Evolutionary conservation across 2,113 vertebrate genomes (phyloP).

Genomic region (Garra rufa): DNA sequence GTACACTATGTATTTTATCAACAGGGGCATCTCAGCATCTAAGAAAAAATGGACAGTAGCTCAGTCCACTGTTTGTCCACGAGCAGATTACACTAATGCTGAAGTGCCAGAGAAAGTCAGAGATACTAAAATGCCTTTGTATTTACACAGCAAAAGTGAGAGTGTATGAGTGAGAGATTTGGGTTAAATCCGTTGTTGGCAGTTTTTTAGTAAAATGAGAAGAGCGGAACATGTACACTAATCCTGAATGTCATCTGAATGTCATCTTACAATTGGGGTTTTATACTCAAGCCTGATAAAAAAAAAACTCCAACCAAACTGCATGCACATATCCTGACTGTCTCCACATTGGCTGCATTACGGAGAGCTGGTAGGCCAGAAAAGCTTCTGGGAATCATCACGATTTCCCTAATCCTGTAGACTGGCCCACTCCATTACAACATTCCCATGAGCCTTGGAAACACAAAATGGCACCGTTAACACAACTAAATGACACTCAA

Average conservation of each 20-base stretch:
- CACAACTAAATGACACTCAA: neutral
- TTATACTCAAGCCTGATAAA: slow-evolving; percentile 78
- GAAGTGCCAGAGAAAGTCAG: neutral
- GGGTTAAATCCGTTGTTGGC: slow-evolving; percentile 76
- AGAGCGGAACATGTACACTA: slow-evolving; percentile 83
- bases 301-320: slow-evolving; percentile 45
- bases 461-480: neutral
- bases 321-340: neutral
- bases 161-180: slow-evolving; percentile 26
- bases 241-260: slow-evolving; percentile 81
- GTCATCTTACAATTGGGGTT: slow-evolving; percentile 80
- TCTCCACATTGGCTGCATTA: slow-evolving; percentile 16
- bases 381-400: slow-evolving; percentile 47
- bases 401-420: slow-evolving; percentile 34
- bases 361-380: slow-evolving; percentile 24
- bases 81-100: too few relatives aligned
- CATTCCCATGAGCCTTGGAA: neutral
- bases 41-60: too few relatives aligned
- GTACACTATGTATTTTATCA: too few relatives aligned
- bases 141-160: slow-evolving; percentile 35
- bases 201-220: slow-evolving; percentile 82
- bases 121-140: neutral
- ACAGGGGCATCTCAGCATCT: too few relatives aligned
- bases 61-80: too few relatives aligned
- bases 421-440: neutral